Percentiles rank a stretch among this genome's conserved stretches.
Conservation (phyloP, 2,888 invertebrate genomes). For the Harmothoe impar region DNA sequence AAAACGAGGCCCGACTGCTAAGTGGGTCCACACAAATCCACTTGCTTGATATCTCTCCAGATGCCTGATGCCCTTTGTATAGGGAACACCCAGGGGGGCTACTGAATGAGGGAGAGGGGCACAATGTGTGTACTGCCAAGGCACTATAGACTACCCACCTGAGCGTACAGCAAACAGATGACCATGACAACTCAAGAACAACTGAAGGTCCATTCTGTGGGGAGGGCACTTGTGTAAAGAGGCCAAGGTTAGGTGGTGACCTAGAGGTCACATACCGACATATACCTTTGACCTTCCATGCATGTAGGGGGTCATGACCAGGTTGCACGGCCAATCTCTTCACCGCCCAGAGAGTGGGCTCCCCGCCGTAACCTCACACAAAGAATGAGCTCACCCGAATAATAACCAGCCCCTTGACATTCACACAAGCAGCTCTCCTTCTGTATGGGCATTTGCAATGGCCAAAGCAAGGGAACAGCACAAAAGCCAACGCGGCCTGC, state of each 20-base stretch:
- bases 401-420: conserved; percentile 24
- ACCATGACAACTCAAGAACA: neutral
- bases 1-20: conserved; percentile 34
- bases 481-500: no score
- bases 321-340: conserved; percentile 15
- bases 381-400: conserved; percentile 29
- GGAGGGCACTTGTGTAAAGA: conserved; percentile 15
- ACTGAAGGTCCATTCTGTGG: neutral
- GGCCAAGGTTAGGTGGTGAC: conserved; percentile 7
- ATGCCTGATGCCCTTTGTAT: conserved; percentile 8
- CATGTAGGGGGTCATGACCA: neutral
- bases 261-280: conserved; percentile 13
- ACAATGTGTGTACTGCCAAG: neutral
- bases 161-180: neutral
- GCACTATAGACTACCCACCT: neutral
- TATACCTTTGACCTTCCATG: conserved; percentile 33
- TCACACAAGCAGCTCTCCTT: neutral
- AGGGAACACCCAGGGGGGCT: neutral
- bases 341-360: neutral
- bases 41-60: neutral
- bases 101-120: neutral
- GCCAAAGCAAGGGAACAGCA: no score
- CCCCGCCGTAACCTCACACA: conserved; percentile 21
- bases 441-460: neutral
- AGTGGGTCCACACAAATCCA: conserved; percentile 13